Evolutionary conservation across 2,888 invertebrate genomes (phyloP), one percentile per base, ranked within the genome.

Genomic region (Hedychridium roseum): DNA sequence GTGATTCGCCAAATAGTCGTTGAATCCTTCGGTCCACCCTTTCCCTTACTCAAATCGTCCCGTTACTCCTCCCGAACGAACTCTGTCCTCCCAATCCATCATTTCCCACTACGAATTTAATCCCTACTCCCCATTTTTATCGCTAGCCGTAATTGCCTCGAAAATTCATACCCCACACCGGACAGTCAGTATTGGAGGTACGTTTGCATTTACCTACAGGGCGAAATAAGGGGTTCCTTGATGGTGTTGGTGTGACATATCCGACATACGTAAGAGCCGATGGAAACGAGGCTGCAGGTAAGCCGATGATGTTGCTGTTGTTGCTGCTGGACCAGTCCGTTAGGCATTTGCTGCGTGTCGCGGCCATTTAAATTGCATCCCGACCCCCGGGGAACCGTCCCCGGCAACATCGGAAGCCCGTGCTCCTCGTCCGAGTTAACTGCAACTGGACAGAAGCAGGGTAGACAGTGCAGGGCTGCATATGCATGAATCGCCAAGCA

Each of bases 201-300:
- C 36, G 18, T 12, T 38, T 41, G 44, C 47, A 65, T 64, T 71
- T 67, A 77, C 76, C 76, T 76, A 70, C 75, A 77, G 57, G 88
- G 88, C 1, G 88, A 87, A 79, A 88, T 85, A 64, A 88, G 80
- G 46, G 82, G 65, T 67, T 83, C 82, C 63, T 78, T 80, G 41
- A 71, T 59, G 28, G 79, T 78, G 62, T 76, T 81, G 20, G 80
- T 80, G 64, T 82, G 83, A 80, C 88, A 88, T 70, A 88, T 88
- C 61, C 88, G 82, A 76, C 88, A 88, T 65, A 85, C 84, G 69
- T 82, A 84, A 28, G 85, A 85, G 35, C 82, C 82, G 60, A 84
- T 83, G 64, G 85, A 84, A 27, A 66, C 62, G 59, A 72, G 52
- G 55, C 62, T 68, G 57, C 50, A 64, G 60, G 57, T 54, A 43